Percentiles rank a stretch among this genome's conserved stretches.
phyloP scores from a whole-genome alignment of 2,113 vertebrate species.

The Stercorarius parasiticus region DNA sequence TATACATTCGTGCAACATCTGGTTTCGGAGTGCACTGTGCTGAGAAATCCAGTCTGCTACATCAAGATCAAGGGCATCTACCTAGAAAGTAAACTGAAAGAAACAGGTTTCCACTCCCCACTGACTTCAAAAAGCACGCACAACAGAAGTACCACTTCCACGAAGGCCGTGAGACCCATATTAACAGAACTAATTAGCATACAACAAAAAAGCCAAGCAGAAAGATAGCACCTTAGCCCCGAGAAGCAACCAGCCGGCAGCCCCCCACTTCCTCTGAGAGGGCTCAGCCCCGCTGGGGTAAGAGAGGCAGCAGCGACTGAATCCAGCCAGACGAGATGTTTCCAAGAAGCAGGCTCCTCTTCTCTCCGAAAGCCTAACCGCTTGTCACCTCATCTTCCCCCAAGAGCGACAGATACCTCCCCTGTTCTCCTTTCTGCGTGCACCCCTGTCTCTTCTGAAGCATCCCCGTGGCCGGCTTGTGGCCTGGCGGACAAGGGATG shows the following conservation, averaged over 20 bases:
- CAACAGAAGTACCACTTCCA: neutral
- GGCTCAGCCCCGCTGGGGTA: neutral
- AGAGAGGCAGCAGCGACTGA: slow-evolving; percentile 40
- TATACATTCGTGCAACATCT: neutral
- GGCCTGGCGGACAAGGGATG: neutral
- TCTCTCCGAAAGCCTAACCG: slow-evolving; percentile 59
- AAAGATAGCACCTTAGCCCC: slow-evolving; percentile 22
- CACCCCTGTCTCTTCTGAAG: neutral
- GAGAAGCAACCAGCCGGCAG: slow-evolving; percentile 58
- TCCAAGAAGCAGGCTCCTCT: slow-evolving; percentile 68
- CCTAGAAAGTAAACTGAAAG: slow-evolving; percentile 46
- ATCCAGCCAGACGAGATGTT: slow-evolving; percentile 65
- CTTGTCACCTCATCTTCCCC: neutral
- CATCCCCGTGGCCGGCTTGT: neutral
- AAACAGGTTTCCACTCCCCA: neutral
- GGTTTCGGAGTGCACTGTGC: neutral
- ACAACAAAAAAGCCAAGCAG: neutral
- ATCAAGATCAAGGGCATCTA: neutral
- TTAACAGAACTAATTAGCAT: neutral
- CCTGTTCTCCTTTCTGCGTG: neutral
- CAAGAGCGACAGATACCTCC: neutral
- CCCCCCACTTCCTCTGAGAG: slow-evolving; percentile 75
- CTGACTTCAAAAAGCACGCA: slow-evolving; percentile 2
- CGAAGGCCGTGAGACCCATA: neutral
- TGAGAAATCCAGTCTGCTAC: neutral